A percentile compares a stretch with the other conserved stretches of the same genome.
These are phyloP conservation scores for Lordiphosa fenestrarum DNA, from an alignment of 2,888 invertebrate genomes.

Conservation along the genomic window DNA sequence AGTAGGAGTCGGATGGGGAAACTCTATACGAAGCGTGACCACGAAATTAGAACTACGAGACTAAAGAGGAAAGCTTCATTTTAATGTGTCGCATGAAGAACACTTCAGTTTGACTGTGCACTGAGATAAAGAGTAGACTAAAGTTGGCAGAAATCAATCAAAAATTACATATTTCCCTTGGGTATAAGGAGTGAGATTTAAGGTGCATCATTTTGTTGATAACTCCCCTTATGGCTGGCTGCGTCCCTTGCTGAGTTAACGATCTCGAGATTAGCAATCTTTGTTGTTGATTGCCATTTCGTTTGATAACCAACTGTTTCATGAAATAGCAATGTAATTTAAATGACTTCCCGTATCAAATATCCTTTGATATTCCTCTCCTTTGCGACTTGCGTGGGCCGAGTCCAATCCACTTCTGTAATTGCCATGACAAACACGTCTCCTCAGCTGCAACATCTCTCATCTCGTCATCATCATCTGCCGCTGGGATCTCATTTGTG, in stretches of 20 bases:
- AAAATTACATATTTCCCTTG: too few species aligned
- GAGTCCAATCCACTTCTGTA: conserved; percentile 13
- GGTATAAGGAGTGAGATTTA: too few species aligned
- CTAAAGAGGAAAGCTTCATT: background rate
- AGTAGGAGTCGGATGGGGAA: conserved; percentile 11
- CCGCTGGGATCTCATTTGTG: conserved; percentile 37
- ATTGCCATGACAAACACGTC: conserved; percentile 55
- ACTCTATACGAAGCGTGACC: conserved; percentile 47
- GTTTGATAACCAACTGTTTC: too few species aligned
- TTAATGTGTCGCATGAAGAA: too few species aligned
- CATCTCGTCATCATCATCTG: conserved; percentile 37
- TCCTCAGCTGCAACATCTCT: conserved; percentile 24
- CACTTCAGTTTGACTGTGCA: too few species aligned
- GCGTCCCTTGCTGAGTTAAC: background rate
- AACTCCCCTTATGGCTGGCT: too few species aligned
- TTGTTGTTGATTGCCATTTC: too few species aligned
- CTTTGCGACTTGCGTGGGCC: conserved; percentile 42
- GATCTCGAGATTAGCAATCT: conserved; percentile 1
- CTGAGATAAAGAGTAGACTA: too few species aligned
- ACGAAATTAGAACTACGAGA: conserved; percentile 17
- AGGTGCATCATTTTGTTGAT: too few species aligned
- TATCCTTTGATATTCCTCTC: conserved; percentile 45
- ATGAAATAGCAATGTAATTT: background rate
- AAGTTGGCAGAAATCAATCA: too few species aligned
- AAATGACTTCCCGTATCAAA: too few species aligned